Percentiles rank a stretch among this genome's conserved stretches.
phyloP scores from a whole-genome alignment of 2,113 vertebrate species.

The Phyllostomus discolor region DNA sequence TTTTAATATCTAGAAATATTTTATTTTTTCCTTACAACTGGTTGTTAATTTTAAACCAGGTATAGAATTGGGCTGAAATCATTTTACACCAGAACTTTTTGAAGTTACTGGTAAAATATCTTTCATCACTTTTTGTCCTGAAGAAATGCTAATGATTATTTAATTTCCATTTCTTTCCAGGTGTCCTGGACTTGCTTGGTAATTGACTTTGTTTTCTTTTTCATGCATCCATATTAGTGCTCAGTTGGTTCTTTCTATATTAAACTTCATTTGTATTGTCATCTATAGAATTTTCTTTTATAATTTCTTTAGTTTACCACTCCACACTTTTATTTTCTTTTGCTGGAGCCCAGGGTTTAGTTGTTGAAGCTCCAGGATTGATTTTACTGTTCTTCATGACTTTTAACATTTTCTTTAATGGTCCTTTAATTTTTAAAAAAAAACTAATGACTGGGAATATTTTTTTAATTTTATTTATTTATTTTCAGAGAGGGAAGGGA shows the following conservation, averaged over 20 bases:
- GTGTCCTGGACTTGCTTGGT: background rate
- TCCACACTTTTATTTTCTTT: background rate
- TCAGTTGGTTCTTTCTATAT: background rate
- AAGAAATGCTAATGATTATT: background rate
- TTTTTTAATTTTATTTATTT: too few relatives aligned
- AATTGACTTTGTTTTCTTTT: background rate
- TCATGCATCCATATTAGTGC: background rate
- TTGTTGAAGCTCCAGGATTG: background rate
- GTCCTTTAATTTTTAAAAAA: background rate
- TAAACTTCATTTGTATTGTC: background rate
- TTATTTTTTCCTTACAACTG: background rate
- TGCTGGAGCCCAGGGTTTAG: background rate
- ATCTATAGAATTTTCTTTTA: background rate
- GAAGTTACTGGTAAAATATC: background rate
- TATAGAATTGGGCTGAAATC: background rate
- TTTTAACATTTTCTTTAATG: background rate
- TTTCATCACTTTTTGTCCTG: background rate
- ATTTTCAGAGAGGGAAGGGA: too few relatives aligned
- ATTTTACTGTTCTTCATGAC: background rate
- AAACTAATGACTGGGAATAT: background rate
- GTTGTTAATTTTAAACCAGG: background rate
- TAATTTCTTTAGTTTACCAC: background rate
- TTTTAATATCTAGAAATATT: background rate
- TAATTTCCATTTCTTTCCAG: background rate
- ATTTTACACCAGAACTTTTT: background rate